Conservation (phyloP, 2,113 vertebrate genomes). For the Hylia prasina region DNA sequence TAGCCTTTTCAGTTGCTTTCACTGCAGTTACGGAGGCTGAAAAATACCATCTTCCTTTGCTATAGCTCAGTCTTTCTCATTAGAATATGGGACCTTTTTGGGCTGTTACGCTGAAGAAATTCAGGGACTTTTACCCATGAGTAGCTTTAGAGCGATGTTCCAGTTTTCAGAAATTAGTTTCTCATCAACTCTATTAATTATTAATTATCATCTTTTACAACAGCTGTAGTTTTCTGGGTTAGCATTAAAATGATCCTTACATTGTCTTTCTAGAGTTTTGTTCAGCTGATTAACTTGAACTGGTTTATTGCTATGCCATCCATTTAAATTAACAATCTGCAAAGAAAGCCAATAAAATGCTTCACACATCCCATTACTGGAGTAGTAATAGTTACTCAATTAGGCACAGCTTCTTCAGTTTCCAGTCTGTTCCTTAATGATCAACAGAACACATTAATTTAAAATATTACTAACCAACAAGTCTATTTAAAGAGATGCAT, state of each 20-base stretch:
- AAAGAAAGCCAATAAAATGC: constrained; percentile 34
- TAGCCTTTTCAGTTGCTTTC: not conserved
- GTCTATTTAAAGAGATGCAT: not conserved
- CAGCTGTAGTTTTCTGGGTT: not conserved
- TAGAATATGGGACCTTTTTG: not conserved
- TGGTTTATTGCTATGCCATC: constrained; percentile 7
- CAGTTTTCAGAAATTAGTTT: constrained; percentile 36
- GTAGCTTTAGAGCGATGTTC: not conserved
- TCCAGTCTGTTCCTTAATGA: constrained; percentile 8
- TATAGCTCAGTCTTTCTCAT: not conserved
- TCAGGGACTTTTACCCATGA: not conserved
- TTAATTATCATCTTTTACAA: constrained; percentile 13
- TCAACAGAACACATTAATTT: constrained; percentile 2
- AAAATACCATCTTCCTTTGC: not conserved
- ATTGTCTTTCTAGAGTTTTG: not conserved
- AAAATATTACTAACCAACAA: not conserved
- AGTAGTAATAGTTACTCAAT: constrained; percentile 38
- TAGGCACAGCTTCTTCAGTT: constrained; percentile 28
- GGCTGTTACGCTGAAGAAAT: not conserved
- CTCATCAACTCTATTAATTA: constrained; percentile 22
- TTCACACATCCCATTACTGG: not conserved
- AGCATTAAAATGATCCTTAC: not conserved
- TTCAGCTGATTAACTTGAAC: constrained; percentile 50
- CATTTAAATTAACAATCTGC: constrained; percentile 57
- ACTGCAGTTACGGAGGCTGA: not conserved